Conservation (phyloP, 2,113 vertebrate species). For the Balaenoptera acutorostrata region DNA sequence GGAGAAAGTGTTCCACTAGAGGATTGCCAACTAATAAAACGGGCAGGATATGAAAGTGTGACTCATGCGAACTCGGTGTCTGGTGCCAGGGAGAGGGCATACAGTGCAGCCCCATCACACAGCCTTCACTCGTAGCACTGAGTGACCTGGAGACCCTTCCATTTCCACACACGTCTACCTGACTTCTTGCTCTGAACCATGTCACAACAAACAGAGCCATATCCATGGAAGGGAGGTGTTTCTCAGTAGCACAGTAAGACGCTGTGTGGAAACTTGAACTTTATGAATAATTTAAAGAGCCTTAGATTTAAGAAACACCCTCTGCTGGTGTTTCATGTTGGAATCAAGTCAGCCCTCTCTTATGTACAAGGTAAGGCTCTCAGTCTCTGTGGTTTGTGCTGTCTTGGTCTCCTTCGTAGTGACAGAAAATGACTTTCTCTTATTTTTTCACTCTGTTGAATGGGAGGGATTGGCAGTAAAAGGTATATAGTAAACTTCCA, state of each 20-base stretch:
- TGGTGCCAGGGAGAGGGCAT: neutral
- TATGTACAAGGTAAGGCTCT: neutral
- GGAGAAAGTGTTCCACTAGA: neutral
- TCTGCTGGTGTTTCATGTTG: neutral
- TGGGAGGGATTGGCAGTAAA: neutral
- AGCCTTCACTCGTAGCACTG: neutral
- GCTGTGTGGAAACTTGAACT: neutral
- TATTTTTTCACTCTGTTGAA: neutral
- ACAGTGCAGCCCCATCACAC: neutral
- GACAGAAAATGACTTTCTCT: neutral
- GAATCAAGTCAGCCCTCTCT: neutral
- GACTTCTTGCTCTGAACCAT: neutral
- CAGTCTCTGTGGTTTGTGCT: neutral
- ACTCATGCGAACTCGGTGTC: neutral
- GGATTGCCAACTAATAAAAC: slow-evolving; percentile 10
- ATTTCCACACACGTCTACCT: neutral
- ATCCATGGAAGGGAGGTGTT: neutral
- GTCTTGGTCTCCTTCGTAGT: neutral
- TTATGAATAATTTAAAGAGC: neutral
- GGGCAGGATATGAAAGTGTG: slow-evolving; percentile 17
- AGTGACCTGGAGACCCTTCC: neutral
- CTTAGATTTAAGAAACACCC: neutral
- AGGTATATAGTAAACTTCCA: neutral
- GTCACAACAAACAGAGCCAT: neutral
- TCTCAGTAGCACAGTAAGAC: neutral